phyloP scores from a whole-genome alignment of 2,113 vertebrate genomes.

The Thomomys bottae region DNA sequence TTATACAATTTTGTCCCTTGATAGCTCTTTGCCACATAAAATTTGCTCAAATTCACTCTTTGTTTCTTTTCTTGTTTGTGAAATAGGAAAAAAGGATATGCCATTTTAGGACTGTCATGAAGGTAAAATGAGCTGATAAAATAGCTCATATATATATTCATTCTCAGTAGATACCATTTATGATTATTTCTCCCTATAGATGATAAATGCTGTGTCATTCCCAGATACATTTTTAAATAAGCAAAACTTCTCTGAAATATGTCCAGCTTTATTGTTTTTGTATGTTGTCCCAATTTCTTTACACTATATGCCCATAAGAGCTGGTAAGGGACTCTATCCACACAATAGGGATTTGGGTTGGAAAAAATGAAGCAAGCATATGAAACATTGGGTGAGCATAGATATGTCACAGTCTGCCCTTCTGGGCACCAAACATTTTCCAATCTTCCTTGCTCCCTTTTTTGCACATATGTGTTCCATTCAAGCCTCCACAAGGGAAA shows the following conservation, averaged over 20 bases:
- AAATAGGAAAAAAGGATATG: not conserved
- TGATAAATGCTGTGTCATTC: not conserved
- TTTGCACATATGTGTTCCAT: conserved; percentile 62
- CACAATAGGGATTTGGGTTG: not conserved
- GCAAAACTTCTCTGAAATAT: not conserved
- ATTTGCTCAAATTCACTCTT: not conserved
- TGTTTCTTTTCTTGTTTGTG: conserved; percentile 10
- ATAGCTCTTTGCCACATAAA: not conserved
- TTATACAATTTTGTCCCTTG: not conserved
- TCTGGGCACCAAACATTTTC: conserved; percentile 12
- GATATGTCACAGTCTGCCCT: not conserved
- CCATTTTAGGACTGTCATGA: not conserved
- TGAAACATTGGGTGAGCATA: not conserved
- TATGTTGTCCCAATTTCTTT: not conserved
- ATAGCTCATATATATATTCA: not conserved
- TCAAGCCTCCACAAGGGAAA: not conserved
- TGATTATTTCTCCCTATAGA: not conserved
- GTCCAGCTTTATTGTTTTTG: not conserved
- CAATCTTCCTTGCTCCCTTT: not conserved
- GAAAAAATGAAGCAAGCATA: conserved; percentile 37
- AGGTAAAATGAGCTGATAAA: not conserved
- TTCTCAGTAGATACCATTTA: not conserved
- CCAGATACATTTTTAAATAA: conserved; percentile 24
- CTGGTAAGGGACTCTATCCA: not conserved
- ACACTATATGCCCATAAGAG: not conserved